Base-by-base conservation (phyloP, 2,113 vertebrate species). In the Phalacrocorax carbo region DNA sequence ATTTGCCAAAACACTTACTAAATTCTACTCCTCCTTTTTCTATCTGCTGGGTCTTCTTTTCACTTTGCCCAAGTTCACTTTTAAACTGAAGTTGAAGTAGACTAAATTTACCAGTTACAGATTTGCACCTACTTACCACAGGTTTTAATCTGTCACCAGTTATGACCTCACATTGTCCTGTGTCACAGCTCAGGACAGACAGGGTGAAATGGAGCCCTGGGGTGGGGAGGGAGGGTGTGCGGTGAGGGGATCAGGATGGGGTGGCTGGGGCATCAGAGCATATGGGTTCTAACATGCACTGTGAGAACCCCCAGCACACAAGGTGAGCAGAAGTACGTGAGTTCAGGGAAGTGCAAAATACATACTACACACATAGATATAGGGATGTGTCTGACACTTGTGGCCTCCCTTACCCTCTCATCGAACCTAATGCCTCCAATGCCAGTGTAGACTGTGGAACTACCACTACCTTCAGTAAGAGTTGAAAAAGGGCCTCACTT, bases 371-470 rank as follows among this genome's bases (percentile, higher is more conserved):
- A n/a, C 2, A 18, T 5, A 27, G 36, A 44, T 48, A 61, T 9
- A 46, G 10, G 30, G 22, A 34, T 1, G 2, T n/a, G 4, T 25
- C 15, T 25, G 36, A 38, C 19, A 68, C 20, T 34, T 21, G 3
- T 1, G 1, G 22, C 15, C 61, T 71, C 13, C 20, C 8, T 51
- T 46, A n/a, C 17, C 29, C 14, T 65, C 0, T 0, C 2, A 1
- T 76, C 7, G 12, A 72, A 69, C 10, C 2, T 68, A 58, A 46
- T 7, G 54, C 6, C 19, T 46, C 14, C 7, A 82, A 20, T 26
- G 49, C 7, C 25, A 79, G 6, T 4, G 18, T 26, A 54, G 30
- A 54, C 9, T 46, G 7, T 61, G 61, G 30, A 94, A 49, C 26
- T 62, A 15, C 10, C 15, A 61, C 1, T 66, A 15, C 7, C 25